Percentiles rank a stretch among this genome's conserved stretches.
These are phyloP conservation scores for Nasonovia ribisnigri DNA, from an alignment of 2,888 invertebrate species.

Conservation along the genomic window DNA sequence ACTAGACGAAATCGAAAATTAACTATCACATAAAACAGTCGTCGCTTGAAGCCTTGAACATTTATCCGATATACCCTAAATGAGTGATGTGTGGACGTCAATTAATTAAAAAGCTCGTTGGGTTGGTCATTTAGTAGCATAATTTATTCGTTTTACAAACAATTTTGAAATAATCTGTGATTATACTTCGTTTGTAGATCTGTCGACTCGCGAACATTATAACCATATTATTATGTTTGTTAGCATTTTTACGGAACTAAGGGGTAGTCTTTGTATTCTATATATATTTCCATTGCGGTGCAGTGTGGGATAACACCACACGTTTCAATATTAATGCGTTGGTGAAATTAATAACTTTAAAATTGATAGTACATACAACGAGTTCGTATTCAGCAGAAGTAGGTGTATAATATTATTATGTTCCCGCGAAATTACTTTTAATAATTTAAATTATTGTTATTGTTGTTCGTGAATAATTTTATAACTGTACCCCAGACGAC, in stretches of 20 bases:
- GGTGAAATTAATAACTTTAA: neutral
- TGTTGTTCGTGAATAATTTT: slow-evolving; percentile 23
- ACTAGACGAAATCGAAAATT: neutral
- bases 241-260: neutral
- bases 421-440: neutral
- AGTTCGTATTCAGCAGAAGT: neutral
- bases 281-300: neutral
- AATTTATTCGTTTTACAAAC: neutral
- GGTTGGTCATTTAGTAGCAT: neutral
- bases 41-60: too few relatives aligned
- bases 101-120: neutral
- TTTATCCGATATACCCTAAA: neutral
- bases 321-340: neutral
- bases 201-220: neutral
- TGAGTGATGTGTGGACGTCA: neutral
- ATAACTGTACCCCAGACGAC: neutral
- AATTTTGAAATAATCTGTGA: neutral
- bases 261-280: neutral
- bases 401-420: neutral
- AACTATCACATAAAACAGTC: neutral
- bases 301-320: neutral
- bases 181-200: too few relatives aligned
- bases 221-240: neutral
- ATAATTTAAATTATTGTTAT: slow-evolving; percentile 18
- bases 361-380: neutral